Percentiles rank a stretch among this genome's conserved stretches.
Evolutionary conservation across 2,797 vertebrate species (phyloP).

Genomic region (Hippocampus kuda): DNA sequence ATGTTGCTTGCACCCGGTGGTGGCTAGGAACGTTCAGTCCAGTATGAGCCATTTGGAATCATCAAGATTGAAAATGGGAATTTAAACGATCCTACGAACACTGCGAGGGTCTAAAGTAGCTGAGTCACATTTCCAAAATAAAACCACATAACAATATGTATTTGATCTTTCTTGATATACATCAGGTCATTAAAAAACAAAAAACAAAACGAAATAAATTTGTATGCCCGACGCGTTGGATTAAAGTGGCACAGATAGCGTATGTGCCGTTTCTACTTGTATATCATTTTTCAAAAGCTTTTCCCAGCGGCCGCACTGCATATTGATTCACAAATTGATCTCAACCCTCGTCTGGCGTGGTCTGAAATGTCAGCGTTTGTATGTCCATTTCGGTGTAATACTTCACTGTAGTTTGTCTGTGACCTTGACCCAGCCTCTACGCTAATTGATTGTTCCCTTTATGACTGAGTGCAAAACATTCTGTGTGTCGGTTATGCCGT

Average conservation of each 20-base stretch:
- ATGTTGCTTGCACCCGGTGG: no score
- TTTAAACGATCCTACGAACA: not conserved
- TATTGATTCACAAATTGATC: constrained; percentile 3
- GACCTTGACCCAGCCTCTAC: constrained; percentile 23
- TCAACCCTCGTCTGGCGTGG: not conserved
- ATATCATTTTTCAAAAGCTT: not conserved
- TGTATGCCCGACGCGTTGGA: not conserved
- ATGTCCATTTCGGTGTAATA: not conserved
- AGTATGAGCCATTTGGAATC: no score
- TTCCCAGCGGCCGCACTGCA: not conserved
- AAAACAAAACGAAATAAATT: not conserved
- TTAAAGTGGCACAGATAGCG: not conserved
- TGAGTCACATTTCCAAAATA: not conserved
- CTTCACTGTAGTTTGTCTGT: constrained; percentile 8
- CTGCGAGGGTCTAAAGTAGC: not conserved
- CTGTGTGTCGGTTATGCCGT: not conserved
- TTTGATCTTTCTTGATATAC: no score
- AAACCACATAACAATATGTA: no score
- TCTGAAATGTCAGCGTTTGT: not conserved
- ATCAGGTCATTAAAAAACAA: not conserved
- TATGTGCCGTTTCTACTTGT: not conserved
- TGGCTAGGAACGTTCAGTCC: no score
- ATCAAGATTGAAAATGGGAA: no score
- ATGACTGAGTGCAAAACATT: not conserved
- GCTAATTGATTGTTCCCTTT: constrained; percentile 35